These are phyloP conservation scores for Nemapogon koenigi DNA, from an alignment of 2,888 invertebrate genomes.

Conservation along the genomic window DNA sequence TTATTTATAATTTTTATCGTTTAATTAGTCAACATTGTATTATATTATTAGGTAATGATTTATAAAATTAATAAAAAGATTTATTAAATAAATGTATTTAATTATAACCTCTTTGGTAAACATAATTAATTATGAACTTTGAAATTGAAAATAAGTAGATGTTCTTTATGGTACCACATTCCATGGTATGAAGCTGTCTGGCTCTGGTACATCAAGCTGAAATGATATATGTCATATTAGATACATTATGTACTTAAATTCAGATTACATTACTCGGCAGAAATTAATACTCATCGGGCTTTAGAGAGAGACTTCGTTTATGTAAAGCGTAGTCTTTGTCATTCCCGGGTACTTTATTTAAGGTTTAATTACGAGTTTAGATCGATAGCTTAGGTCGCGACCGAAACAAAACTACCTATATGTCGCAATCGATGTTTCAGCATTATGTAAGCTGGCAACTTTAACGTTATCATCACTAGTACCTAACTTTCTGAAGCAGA, in stretches of 20 bases:
- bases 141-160: constrained; percentile 8
- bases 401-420: no score
- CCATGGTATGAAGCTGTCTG: constrained; percentile 68
- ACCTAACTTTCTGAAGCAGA: no score
- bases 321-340: no score
- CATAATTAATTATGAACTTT: constrained; percentile 3
- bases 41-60: constrained; percentile 16
- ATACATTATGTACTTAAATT: not conserved
- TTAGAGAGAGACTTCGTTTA: no score
- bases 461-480: no score
- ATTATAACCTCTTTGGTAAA: constrained; percentile 10
- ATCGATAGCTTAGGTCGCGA: no score
- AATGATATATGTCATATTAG: constrained; percentile 20
- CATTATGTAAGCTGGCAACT: no score
- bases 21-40: constrained; percentile 14
- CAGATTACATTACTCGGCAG: not conserved
- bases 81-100: constrained; percentile 41
- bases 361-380: no score
- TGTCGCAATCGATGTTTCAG: no score
- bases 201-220: constrained; percentile 63
- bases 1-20: constrained; percentile 1
- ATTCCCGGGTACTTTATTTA: no score
- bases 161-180: constrained; percentile 62
- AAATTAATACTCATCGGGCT: no score
- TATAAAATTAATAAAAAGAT: constrained; percentile 37